A percentile compares a stretch with the other conserved stretches of the same genome.
Evolutionary conservation across 1,140 invertebrate genomes (phyloP).

Genomic region (Chelonus insularis): DNA sequence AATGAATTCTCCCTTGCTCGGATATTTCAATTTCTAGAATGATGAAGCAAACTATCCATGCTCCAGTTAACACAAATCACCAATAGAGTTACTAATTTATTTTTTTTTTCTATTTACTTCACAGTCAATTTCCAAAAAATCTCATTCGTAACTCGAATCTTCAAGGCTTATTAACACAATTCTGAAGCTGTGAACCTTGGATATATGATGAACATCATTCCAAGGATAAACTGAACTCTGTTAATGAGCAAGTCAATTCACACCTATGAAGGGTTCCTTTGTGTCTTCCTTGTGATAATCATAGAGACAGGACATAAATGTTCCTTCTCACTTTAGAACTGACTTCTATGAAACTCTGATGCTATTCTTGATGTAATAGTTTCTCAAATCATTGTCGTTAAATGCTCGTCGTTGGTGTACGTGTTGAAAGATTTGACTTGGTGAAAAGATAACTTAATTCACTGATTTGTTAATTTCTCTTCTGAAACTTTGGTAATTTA

Average conservation of each 20-base stretch:
- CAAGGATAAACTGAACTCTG: slow-evolving; percentile 28
- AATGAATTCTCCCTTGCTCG: no score
- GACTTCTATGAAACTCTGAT: background rate
- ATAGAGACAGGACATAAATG: slow-evolving; percentile 14
- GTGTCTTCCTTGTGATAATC: slow-evolving; percentile 17
- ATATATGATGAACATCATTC: background rate
- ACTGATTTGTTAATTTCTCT: background rate
- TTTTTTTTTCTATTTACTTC: no score
- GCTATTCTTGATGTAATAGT: background rate
- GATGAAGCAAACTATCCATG: no score
- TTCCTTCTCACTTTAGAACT: background rate
- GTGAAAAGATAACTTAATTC: no score
- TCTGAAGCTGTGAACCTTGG: slow-evolving; percentile 15
- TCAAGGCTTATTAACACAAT: slow-evolving; percentile 26
- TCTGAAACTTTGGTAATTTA: background rate
- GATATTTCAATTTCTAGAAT: no score
- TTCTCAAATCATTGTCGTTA: slow-evolving; percentile 6
- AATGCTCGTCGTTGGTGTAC: background rate
- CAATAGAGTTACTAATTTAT: no score
- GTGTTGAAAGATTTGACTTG: background rate
- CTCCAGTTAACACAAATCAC: no score
- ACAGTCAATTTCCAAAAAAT: no score
- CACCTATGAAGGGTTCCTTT: slow-evolving; percentile 29
- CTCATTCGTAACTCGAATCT: background rate
- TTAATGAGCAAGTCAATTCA: slow-evolving; percentile 34